These are phyloP conservation scores for Bombyx mori DNA, from an alignment of 1,140 invertebrate species.

Conservation along the genomic window ASM3026992v2 NC_085130.1:6674501-6675000, in stretches of 20 bases:
- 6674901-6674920: conserved; percentile 65
- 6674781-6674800: conserved; percentile 90
- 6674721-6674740: conserved; percentile 91
- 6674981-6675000: too few species aligned
- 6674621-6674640: too few species aligned
- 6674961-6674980: background rate
- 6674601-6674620: too few species aligned
- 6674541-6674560: too few species aligned
- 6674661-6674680: background rate
- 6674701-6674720: conserved; percentile 90
- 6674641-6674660: too few species aligned
- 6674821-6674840: conserved; percentile 71
- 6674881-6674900: conserved; percentile 71
- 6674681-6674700: conserved; percentile 93
- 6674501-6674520: too few species aligned
- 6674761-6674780: conserved; percentile 86
- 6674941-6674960: too few species aligned
- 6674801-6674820: conserved; percentile 72
- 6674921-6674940: conserved; percentile 20
- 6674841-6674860: conserved; percentile 73
- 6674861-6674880: conserved; percentile 75
- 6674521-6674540: too few species aligned
- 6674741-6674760: conserved; percentile 83
- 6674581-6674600: too few species aligned
- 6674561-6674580: too few species aligned